Evolutionary conservation across 2,113 vertebrate species (phyloP).

Genomic region (Hemichromis elongatus): DNA sequence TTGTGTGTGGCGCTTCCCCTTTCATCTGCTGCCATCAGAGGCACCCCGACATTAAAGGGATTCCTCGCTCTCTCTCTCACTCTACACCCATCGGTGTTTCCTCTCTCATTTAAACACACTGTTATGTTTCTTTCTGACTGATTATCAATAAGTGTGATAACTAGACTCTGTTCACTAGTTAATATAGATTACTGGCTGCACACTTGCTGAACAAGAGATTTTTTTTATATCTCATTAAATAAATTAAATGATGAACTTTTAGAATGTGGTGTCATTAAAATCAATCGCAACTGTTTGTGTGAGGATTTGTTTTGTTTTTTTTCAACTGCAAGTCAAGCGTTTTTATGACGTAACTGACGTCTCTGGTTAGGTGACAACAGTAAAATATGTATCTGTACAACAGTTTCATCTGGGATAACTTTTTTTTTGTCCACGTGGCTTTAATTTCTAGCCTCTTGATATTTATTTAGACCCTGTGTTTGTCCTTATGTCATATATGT

Average conservation of each 20-base stretch:
- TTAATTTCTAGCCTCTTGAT: not conserved
- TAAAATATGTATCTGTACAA: not conserved
- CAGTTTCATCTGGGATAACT: not conserved
- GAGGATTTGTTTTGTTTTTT: fast-evolving
- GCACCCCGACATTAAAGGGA: slow-evolving; percentile 46
- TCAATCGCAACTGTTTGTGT: not conserved
- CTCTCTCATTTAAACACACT: not conserved
- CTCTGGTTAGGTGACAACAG: not conserved
- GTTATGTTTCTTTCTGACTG: not conserved
- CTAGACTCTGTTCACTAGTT: not conserved
- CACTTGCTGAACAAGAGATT: not conserved
- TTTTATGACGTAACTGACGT: not conserved
- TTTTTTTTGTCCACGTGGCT: not conserved
- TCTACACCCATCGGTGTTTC: not conserved
- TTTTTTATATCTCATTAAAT: not conserved
- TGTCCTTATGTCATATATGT: not conserved
- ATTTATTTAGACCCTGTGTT: not conserved
- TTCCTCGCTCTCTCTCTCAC: not conserved
- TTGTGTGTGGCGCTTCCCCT: slow-evolving; percentile 31
- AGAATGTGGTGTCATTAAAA: not conserved
- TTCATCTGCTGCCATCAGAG: slow-evolving; percentile 53
- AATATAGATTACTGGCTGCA: not conserved
- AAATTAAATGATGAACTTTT: not conserved
- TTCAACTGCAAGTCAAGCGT: not conserved
- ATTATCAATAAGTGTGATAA: not conserved